Base-by-base conservation (phyloP, 2,797 vertebrate species). In the Xiphophorus birchmanni region DNA sequence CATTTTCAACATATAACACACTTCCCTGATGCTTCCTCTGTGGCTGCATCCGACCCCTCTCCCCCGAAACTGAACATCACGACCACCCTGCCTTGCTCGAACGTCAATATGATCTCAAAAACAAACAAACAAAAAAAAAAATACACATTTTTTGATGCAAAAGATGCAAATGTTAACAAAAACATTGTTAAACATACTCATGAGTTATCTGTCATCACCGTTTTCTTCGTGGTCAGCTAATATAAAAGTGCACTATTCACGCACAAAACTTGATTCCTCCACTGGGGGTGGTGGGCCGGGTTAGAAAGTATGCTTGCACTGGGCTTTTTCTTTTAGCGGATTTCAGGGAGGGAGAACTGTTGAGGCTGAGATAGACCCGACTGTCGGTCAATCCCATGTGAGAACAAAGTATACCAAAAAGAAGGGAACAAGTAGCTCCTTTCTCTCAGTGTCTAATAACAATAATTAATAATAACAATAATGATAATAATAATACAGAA, bases 171-270 rank as follows among this genome's bases (percentile, higher is more conserved):
- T 88, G 90, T 92, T 95, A 95, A 95, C 94, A 94, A 95, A 95
- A 95, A 94, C 92, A 94, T 85, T 78, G 76, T 93, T 95, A 95
- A 96, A 94, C 94, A 95, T 91, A 91, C 90, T 90, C 72, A 92
- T 78, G 88, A 92, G 90, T 92, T 79, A 76, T 91, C 91, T 93
- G 89, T 91, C 84, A 80, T 90, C 85, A 87, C 89, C 77, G 23
- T 42, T 73, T 92, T 90, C 84, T 32, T 92, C 90, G 87, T 92
- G 88, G 79, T 95, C 94, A 94, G 93, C 92, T 93, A 92, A 93
- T 94, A 95, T 89, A 94, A 96, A 96, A 96, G 95, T 96, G 95
- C 95, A 95, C 94, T 93, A 94, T 93, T 93, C 93, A 95, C 94
- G 94, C 89, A 94, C 92, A 91, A 32, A 92, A 93, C 90, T 91